Evolutionary conservation across 2,797 vertebrate genomes (phyloP), one percentile per base, ranked within the genome.

Genomic region (Microctenopoma steveboyesi): DNA sequence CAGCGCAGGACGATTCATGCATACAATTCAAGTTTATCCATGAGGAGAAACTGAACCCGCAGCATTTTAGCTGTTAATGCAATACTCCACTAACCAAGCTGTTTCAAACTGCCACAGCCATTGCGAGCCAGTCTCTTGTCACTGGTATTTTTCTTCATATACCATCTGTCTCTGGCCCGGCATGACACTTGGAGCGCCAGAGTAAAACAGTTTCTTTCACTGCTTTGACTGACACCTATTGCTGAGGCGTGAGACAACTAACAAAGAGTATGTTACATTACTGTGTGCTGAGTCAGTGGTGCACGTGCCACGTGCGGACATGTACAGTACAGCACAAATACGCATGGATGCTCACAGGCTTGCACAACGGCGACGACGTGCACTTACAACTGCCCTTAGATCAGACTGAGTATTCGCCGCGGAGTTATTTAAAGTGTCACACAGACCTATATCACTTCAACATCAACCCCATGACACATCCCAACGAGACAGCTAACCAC

Each of bases 61-160:
- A 33, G 57, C 43, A 13, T 42, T 68, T 59, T 42, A 69, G 18
- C 27, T 50, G 56, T 12, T 54, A 67, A 74, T 39, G 49, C 62
- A 60, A 65, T 45, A 30, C 49, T 81, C 45, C 39, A 37, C 43
- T 72, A 54, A 77, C 67, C 14, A 55, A 74, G 62, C 78, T 43
- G 55, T 37, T 71, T 64, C 30, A 55, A 68, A 75, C 18, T n/a
- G 76, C 56, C 52, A 53, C 50, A 53, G 60, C 58, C 55, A 64
- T 28, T 59, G 50, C 37, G 57, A 67, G 74, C 56, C 65, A 64
- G 67, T 83, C 78, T 71, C 57, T 72, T 69, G 77, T 74, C 63
- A 49, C 72, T 68, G 65, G 64, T 52, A 76, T 65, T 63, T 75
- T 49, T 70, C 46, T 39, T 64, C 58, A 68, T 30, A 5, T n/a